These are phyloP conservation scores for Sternarchorhynchus goeldii DNA, from an alignment of 2,797 vertebrate genomes.

Conservation along the genomic window DNA sequence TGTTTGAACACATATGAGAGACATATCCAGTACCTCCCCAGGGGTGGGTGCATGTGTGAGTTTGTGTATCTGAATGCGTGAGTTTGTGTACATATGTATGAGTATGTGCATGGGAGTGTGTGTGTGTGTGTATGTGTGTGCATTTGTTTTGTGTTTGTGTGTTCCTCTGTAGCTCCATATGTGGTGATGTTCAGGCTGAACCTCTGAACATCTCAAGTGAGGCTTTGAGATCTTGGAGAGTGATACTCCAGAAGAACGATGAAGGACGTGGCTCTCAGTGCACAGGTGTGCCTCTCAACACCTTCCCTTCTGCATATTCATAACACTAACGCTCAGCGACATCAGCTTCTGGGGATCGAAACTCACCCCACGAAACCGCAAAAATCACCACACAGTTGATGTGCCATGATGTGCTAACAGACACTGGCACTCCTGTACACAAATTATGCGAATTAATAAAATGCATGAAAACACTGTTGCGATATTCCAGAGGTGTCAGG, in stretches of 20 bases:
- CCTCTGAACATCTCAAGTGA: slow-evolving; percentile 36
- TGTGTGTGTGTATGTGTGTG: neutral
- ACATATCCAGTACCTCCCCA: slow-evolving; percentile 16
- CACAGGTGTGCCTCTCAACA: slow-evolving; percentile 24
- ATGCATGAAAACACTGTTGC: too few relatives aligned
- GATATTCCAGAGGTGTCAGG: too few relatives aligned
- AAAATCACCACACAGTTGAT: too few relatives aligned
- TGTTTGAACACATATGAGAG: slow-evolving; percentile 27
- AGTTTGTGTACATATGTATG: neutral
- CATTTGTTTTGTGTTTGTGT: neutral
- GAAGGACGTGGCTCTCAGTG: slow-evolving; percentile 3
- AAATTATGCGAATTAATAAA: too few relatives aligned
- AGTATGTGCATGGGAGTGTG: too few relatives aligned
- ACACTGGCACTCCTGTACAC: too few relatives aligned
- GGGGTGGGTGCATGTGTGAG: neutral
- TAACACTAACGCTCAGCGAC: slow-evolving; percentile 39
- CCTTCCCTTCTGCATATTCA: slow-evolving; percentile 45
- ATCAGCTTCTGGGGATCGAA: too few relatives aligned
- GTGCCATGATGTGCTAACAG: too few relatives aligned
- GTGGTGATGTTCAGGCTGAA: slow-evolving; percentile 2
- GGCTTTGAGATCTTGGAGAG: slow-evolving; percentile 11
- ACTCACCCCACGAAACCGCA: too few relatives aligned
- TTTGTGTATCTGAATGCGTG: neutral
- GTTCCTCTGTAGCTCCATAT: neutral
- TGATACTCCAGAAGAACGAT: slow-evolving; percentile 39